Conservation (phyloP, 2,797 vertebrate genomes). For the Crenichthys baileyi region DNA sequence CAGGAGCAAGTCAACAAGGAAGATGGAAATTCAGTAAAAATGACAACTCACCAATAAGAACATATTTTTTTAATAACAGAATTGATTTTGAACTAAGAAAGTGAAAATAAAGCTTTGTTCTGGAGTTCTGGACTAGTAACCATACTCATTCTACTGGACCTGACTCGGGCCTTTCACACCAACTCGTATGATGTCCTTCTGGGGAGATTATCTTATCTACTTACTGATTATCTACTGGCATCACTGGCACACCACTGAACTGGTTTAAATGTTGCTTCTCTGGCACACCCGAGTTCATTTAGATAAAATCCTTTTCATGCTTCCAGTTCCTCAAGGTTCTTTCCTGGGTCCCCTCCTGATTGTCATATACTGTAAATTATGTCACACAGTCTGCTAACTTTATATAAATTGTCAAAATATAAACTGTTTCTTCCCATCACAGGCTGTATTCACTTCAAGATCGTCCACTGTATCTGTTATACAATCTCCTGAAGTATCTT, state of each 20-base stretch:
- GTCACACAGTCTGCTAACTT: background rate
- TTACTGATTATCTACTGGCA: background rate
- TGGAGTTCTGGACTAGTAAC: background rate
- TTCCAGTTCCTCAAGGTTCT: background rate
- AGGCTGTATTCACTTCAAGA: too few relatives aligned
- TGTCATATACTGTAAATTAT: background rate
- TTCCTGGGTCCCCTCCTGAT: background rate
- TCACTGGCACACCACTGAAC: background rate
- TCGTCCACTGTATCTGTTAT: too few relatives aligned
- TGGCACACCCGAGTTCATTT: background rate
- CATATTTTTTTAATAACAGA: background rate
- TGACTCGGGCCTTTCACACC: background rate
- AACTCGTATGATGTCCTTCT: background rate
- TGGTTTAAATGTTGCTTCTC: background rate
- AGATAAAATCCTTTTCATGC: background rate
- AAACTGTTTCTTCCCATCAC: too few relatives aligned
- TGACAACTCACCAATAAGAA: background rate
- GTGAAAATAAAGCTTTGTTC: background rate
- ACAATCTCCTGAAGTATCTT: background rate
- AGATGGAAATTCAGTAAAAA: constrained; percentile 23
- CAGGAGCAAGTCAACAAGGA: constrained; percentile 31
- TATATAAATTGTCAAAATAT: too few relatives aligned
- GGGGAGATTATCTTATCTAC: background rate
- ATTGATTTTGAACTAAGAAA: background rate
- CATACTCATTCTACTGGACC: background rate